Conservation (phyloP, 2,113 vertebrate genomes). For the Microcebus tavaratra region DNA sequence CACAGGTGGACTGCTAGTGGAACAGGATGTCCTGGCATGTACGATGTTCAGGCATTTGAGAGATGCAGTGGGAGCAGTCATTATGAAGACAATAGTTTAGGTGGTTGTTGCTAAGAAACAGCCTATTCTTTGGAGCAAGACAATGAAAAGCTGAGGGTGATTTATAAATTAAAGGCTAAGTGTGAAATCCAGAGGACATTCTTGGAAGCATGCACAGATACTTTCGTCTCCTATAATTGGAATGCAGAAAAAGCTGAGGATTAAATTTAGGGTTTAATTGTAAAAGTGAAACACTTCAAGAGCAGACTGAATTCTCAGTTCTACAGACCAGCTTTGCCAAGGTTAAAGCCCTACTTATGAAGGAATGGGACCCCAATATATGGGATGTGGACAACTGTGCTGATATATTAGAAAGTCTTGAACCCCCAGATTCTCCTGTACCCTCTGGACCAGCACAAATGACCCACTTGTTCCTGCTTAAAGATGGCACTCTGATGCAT, state of each 20-base stretch:
- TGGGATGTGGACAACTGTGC: neutral
- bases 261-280: neutral
- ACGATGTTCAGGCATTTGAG: neutral
- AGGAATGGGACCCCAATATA: neutral
- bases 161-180: neutral
- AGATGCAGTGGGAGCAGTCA: neutral
- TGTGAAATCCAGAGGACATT: neutral
- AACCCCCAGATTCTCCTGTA: neutral
- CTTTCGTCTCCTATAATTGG: neutral
- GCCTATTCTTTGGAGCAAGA: neutral
- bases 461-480: neutral
- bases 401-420: neutral
- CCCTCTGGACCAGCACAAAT: neutral
- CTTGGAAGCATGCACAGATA: neutral
- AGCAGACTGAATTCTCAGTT: neutral
- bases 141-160: neutral
- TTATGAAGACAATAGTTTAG: neutral
- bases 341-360: neutral
- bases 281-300: neutral
- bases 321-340: neutral
- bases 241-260: neutral
- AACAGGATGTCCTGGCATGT: neutral
- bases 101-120: neutral
- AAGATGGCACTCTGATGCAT: neutral
- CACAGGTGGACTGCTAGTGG: neutral